Percentiles rank a stretch among this genome's conserved stretches.
phyloP scores from a whole-genome alignment of 2,888 invertebrate species.

The Lycophotia porphyrea region DNA sequence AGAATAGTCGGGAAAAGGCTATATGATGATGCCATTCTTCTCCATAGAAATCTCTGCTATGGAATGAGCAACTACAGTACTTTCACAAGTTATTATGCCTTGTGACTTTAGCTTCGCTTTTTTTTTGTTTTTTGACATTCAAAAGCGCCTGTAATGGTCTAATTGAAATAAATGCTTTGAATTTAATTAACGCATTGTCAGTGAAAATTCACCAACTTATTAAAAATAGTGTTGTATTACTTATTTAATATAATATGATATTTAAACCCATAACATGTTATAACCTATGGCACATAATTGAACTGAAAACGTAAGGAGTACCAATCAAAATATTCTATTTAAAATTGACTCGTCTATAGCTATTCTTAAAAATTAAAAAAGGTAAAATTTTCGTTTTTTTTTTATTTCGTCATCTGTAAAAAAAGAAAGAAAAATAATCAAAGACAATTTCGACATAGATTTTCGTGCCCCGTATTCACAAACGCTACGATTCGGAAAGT shows the following conservation, averaged over 20 bases:
- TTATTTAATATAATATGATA: conserved; percentile 16
- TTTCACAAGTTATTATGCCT: not conserved
- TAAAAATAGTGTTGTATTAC: conserved; percentile 21
- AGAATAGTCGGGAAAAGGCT: no score
- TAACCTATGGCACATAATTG: conserved; percentile 58
- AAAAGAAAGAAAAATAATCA: not conserved
- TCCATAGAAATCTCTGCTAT: no score
- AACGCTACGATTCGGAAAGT: no score
- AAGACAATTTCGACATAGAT: not conserved
- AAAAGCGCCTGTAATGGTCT: not conserved
- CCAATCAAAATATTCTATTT: conserved; percentile 34
- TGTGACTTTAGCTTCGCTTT: not conserved
- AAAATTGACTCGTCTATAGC: conserved; percentile 45
- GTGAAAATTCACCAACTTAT: conserved; percentile 7
- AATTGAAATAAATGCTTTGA: not conserved
- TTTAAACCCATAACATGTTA: conserved; percentile 32
- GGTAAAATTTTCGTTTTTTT: conserved; percentile 38
- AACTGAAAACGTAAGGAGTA: conserved; percentile 48
- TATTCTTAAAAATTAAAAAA: conserved; percentile 15
- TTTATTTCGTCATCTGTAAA: conserved; percentile 51
- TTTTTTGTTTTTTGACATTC: not conserved
- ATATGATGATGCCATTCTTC: no score
- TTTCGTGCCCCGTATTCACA: no score
- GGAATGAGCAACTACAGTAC: not conserved
- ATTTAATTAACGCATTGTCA: not conserved